Evolutionary conservation across 2,797 vertebrate species (phyloP), one percentile per base, ranked within the genome.

Genomic region (Rhabdomys pumilio): DNA sequence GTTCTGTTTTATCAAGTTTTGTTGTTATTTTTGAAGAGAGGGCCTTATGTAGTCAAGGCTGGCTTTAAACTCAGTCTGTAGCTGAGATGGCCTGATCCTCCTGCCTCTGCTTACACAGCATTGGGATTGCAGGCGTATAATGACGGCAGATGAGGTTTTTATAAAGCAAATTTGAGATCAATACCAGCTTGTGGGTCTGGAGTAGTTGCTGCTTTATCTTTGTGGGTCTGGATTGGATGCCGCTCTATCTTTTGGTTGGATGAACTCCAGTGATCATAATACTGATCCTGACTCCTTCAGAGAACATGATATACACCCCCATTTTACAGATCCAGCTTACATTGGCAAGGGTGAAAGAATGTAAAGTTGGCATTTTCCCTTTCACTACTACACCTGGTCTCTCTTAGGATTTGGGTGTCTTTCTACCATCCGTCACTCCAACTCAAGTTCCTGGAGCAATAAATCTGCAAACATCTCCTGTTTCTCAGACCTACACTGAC

Each of bases 401-500:
- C 50, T 20, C 65, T 89, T 41, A 55, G 34, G 3, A 53, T 9
- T 6, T 47, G 22, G 67, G 26, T 87, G 6, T 83, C 61, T 85
- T 55, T 96, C 79, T 13, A 5, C 13, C 29, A 19, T 73, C 13
- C 29, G 12, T 73, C 34, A 84, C 67, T 59, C 29, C 6, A 22
- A 2, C 2, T 84, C 15, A 72, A 17, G 53, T 92, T 12, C 6
- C 14, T 94, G 73, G 17, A 72, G 8, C 24, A 89, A 31, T 29
- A 87, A 0, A 65, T 76, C 15, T 82, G 65, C 20, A 80, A 53
- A 4, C 31, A 57, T 73, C 13, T 88, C 9, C 41, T 44, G 53
- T 69, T 50, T 96, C 57, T 93, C 65, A 91, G 76, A 79, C 19
- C 53, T 91, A 24, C 38, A 17, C 7, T 57, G 76, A 90, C 38